Evolutionary conservation across 2,888 invertebrate genomes (phyloP), one percentile per base, ranked within the genome.

Genomic region (Drosophila merina): DNA sequence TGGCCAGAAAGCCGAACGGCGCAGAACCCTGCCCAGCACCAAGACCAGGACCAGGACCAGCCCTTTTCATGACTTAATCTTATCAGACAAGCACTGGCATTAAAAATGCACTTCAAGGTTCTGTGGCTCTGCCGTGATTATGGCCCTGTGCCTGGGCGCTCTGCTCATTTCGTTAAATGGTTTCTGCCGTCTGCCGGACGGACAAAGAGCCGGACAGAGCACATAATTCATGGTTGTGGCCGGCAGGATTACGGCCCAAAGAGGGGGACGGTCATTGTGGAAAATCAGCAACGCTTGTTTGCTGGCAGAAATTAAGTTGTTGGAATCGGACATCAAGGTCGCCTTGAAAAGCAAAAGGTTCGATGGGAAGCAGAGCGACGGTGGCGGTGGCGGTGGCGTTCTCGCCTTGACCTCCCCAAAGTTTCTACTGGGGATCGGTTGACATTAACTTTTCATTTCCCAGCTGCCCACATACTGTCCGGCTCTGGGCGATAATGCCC

Each of bases 61-160:
- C 76, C 75, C 77, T 75, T 82, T 82, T 82, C 88, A 82, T 82
- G 86, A 87, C 82, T 82, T 82, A 82, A 82, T 82, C 82, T 82
- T 82, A 82, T 82, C 82, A 85, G 82, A 82, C 82, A 82, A 87
- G 88, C 79, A 82, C 82, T 87, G 82, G 82, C 88, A 82, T 82
- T 82, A 82, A 87, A 82, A 87, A 87, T 85, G 87, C 88, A 87
- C 86, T 82, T 87, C 82, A 82, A 82, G 82, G 82, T 82, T 82
- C 40, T 40, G 40, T 3, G n/a, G 42, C 20, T 42, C 42, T 25
- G 44, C 25, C 44, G 82, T 79, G 81, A 79, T 84, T 79, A 79
- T 76, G 73, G 78, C 52, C 66, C 51, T 55, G 54, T 55, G 57
- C 71, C 42, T 38, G 64, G 47, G 38, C 57, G 44, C 58, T 20